Evolutionary conservation across 2,797 vertebrate genomes (phyloP).

Genomic region (Gallinago nigripennis): DNA sequence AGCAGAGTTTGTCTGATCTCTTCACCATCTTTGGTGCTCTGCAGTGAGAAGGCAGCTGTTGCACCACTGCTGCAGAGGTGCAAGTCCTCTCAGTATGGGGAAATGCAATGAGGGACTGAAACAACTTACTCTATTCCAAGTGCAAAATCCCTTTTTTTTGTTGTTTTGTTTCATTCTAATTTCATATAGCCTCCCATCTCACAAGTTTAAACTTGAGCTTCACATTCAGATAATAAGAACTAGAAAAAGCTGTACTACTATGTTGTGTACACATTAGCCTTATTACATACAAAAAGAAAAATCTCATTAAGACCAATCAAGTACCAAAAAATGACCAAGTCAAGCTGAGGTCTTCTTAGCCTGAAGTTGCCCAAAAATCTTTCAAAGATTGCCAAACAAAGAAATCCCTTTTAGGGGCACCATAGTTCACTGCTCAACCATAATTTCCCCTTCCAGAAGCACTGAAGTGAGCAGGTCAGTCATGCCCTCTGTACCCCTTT

Average conservation of each 20-base stretch:
- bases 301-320: background rate
- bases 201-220: background rate
- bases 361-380: background rate
- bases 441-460: background rate
- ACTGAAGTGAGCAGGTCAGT: background rate
- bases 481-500: background rate
- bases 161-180: background rate
- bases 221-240: background rate
- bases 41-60: background rate
- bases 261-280: background rate
- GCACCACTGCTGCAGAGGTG: fast-evolving
- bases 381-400: background rate
- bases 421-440: fast-evolving
- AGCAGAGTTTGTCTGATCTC: background rate
- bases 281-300: background rate
- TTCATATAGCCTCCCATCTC: background rate
- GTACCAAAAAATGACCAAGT: background rate
- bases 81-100: background rate
- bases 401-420: background rate
- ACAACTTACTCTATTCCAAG: background rate
- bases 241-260: background rate
- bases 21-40: background rate
- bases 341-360: background rate
- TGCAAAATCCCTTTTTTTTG: background rate
- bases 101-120: background rate